Conservation (phyloP, 1,140 invertebrate genomes). For the Papilio helenus region DNA sequence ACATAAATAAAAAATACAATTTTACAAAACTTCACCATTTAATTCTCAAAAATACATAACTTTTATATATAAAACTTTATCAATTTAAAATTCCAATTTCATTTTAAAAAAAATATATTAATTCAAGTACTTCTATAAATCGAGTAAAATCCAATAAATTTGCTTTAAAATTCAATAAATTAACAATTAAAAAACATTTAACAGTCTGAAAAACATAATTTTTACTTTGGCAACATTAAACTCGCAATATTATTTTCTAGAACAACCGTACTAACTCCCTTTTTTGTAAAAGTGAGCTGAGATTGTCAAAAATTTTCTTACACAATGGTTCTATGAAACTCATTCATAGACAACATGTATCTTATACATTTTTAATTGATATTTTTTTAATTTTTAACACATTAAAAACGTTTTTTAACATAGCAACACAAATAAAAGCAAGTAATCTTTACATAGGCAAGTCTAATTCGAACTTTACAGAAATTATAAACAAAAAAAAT, state of each 20-base stretch:
- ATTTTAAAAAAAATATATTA: neutral
- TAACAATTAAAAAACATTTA: slow-evolving; percentile 35
- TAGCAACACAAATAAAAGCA: too few species aligned
- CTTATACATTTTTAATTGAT: neutral
- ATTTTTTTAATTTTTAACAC: too few species aligned
- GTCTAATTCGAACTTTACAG: too few species aligned
- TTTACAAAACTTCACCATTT: slow-evolving; percentile 40
- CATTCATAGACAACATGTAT: slow-evolving; percentile 30
- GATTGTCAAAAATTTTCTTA: slow-evolving; percentile 45
- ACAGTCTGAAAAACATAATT: slow-evolving; percentile 38
- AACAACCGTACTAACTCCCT: slow-evolving; percentile 56
- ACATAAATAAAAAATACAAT: slow-evolving; percentile 44
- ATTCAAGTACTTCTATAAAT: neutral
- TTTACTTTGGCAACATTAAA: slow-evolving; percentile 41
- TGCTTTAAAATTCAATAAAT: neutral
- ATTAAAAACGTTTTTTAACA: too few species aligned
- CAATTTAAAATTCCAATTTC: too few species aligned
- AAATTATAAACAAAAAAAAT: too few species aligned
- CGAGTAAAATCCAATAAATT: neutral
- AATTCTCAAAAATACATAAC: slow-evolving; percentile 31
- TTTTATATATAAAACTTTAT: neutral
- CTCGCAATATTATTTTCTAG: slow-evolving; percentile 18
- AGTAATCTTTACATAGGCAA: too few species aligned
- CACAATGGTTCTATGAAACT: slow-evolving; percentile 50
- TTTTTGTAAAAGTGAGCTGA: slow-evolving; percentile 58